phyloP scores from a whole-genome alignment of 2,888 invertebrate genomes.

The Acanthoscelides obtectus region DNA sequence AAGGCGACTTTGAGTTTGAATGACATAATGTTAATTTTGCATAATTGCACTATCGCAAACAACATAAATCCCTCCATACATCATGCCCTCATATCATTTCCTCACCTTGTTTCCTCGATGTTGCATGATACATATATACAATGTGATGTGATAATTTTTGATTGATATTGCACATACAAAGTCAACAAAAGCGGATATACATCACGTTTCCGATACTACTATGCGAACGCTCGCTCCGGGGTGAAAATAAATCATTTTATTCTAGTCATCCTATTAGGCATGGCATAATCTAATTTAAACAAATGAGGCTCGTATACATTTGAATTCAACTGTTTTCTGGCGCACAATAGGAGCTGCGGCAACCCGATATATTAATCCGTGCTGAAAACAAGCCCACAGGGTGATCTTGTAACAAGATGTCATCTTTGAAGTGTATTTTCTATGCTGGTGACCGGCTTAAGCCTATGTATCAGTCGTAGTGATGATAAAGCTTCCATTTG shows the following conservation, averaged over 20 bases:
- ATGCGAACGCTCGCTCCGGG: background rate
- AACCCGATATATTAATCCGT: background rate
- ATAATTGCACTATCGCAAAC: background rate
- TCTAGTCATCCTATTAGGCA: background rate
- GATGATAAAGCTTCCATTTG: no score
- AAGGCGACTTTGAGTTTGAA: background rate
- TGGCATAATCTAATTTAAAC: conserved; percentile 3
- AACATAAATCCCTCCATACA: background rate
- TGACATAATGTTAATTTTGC: background rate
- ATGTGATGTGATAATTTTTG: background rate
- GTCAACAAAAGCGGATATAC: background rate
- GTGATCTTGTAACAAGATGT: background rate
- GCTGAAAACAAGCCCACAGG: background rate
- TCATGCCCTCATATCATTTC: background rate
- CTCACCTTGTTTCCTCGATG: background rate
- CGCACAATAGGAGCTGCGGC: background rate
- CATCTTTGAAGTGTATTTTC: no score
- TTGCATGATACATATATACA: background rate
- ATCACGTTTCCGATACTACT: background rate
- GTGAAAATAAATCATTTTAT: background rate
- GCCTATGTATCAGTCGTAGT: no score
- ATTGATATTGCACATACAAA: background rate
- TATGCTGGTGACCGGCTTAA: no score
- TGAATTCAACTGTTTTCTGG: conserved; percentile 2
- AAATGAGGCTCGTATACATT: conserved; percentile 2